A percentile compares a stretch with the other conserved stretches of the same genome.
phyloP scores from a whole-genome alignment of 2,888 invertebrate genomes.

The Sinohyriopsis cumingii region DNA sequence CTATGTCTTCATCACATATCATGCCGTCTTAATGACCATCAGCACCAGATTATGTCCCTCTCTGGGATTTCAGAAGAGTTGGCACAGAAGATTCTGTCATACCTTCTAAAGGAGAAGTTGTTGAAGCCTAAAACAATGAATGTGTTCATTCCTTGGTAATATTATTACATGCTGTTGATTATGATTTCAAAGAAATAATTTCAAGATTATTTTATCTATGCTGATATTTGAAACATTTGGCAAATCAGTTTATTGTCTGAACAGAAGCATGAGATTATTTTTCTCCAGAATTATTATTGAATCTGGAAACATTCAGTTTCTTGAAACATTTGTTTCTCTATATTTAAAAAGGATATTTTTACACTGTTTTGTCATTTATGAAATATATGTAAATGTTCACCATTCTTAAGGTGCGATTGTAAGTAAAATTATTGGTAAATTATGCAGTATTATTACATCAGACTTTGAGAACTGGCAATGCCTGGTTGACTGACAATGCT shows the following conservation, averaged over 20 bases:
- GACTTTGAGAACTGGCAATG: too few relatives aligned
- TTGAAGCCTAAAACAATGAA: conserved; percentile 63
- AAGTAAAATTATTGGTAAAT: too few relatives aligned
- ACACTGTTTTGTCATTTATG: too few relatives aligned
- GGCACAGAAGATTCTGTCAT: conserved; percentile 56
- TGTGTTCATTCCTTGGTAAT: conserved; percentile 66
- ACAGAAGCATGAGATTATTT: too few relatives aligned
- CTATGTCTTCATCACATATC: conserved; percentile 54
- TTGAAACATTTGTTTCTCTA: too few relatives aligned
- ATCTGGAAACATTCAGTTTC: too few relatives aligned
- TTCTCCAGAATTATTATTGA: too few relatives aligned
- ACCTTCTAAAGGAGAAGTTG: conserved; percentile 60
- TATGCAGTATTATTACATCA: too few relatives aligned
- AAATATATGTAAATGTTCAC: too few relatives aligned
- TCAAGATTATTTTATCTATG: background rate
- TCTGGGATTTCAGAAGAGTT: conserved; percentile 61
- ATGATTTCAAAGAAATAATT: background rate
- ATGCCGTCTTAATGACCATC: conserved; percentile 55
- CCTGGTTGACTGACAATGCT: too few relatives aligned
- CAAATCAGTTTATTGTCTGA: background rate
- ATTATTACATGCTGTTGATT: background rate
- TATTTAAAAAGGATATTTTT: too few relatives aligned
- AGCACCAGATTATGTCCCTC: conserved; percentile 54
- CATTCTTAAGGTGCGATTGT: too few relatives aligned
- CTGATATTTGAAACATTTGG: background rate